Percentiles rank a stretch among this genome's conserved stretches.
These are phyloP conservation scores for Alloscopus bannaensis DNA, from an alignment of 2,888 invertebrate species.

Conservation along the genomic window DNA sequence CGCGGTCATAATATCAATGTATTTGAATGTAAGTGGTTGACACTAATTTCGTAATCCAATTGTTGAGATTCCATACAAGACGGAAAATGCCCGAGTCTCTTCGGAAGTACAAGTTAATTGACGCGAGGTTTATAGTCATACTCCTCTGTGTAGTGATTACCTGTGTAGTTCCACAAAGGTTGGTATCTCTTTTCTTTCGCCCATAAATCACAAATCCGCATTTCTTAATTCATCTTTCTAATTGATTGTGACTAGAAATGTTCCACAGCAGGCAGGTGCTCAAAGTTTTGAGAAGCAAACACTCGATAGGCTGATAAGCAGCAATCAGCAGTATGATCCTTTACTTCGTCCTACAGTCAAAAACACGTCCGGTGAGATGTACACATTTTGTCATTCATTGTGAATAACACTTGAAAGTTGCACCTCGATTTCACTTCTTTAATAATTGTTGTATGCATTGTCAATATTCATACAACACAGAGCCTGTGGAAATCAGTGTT, in stretches of 20 bases:
- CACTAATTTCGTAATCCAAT: too few species aligned
- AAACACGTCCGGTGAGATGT: constrained; percentile 32
- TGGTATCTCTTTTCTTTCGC: constrained; percentile 1
- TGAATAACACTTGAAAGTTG: background rate
- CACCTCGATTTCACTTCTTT: too few species aligned
- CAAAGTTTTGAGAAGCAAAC: constrained; percentile 36
- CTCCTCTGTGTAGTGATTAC: constrained; percentile 35
- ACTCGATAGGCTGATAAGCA: constrained; percentile 31
- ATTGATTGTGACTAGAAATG: constrained; percentile 14
- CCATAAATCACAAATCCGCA: background rate
- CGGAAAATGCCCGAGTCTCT: constrained; percentile 32
- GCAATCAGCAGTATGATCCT: constrained; percentile 35
- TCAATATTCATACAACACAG: constrained; percentile 7
- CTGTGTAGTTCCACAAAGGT: constrained; percentile 49
- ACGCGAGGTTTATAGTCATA: constrained; percentile 7
- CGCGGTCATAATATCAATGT: too few species aligned
- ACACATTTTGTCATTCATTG: background rate
- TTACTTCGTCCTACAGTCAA: constrained; percentile 39
- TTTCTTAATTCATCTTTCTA: background rate
- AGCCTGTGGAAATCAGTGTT: constrained; percentile 43
- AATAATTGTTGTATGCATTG: background rate
- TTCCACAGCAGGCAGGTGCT: constrained; percentile 11
- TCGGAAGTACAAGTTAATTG: constrained; percentile 1
- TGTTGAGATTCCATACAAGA: too few species aligned
- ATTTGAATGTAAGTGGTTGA: too few species aligned